Evolutionary conservation across 64 coral and sea anemone genomes (phyloP).

Genomic region (Porites lutea): DNA sequence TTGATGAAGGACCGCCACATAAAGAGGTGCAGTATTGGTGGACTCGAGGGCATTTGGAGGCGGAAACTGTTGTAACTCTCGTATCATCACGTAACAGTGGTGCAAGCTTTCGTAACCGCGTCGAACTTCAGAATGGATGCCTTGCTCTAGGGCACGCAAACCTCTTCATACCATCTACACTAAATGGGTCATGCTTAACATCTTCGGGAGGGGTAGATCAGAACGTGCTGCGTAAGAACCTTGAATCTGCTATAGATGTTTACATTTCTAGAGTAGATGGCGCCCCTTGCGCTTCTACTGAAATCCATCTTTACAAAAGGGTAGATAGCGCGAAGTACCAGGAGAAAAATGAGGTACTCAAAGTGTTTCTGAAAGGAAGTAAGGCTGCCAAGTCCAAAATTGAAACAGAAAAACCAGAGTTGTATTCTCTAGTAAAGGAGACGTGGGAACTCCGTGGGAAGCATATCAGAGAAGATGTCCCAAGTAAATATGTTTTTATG

Average conservation of each 20-base stretch:
- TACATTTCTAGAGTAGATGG: constrained; percentile 52
- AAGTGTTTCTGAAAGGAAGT: constrained; percentile 56
- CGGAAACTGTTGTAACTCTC: background rate
- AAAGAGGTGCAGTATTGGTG: constrained; percentile 75
- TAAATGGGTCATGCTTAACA: constrained; percentile 58
- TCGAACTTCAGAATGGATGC: constrained; percentile 70
- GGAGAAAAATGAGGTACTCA: constrained; percentile 43
- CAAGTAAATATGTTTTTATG: constrained; percentile 59
- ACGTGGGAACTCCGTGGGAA: constrained; percentile 40
- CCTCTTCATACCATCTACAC: constrained; percentile 53
- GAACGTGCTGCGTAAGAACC: constrained; percentile 26
- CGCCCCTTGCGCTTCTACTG: constrained; percentile 53
- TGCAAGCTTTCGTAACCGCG: constrained; percentile 60
- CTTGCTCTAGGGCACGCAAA: constrained; percentile 69
- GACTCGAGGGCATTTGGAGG: constrained; percentile 49
- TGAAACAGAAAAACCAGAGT: constrained; percentile 2
- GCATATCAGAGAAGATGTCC: constrained; percentile 36
- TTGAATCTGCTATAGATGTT: constrained; percentile 48
- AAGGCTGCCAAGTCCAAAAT: constrained; percentile 29
- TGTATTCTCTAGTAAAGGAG: constrained; percentile 31
- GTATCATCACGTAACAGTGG: constrained; percentile 61
- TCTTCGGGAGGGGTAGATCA: constrained; percentile 6
- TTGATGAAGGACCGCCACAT: constrained; percentile 68
- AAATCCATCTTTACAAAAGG: constrained; percentile 55
- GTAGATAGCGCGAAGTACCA: constrained; percentile 2